Conservation (phyloP, 2,797 vertebrate species). For the Lepus oiostolus region DNA sequence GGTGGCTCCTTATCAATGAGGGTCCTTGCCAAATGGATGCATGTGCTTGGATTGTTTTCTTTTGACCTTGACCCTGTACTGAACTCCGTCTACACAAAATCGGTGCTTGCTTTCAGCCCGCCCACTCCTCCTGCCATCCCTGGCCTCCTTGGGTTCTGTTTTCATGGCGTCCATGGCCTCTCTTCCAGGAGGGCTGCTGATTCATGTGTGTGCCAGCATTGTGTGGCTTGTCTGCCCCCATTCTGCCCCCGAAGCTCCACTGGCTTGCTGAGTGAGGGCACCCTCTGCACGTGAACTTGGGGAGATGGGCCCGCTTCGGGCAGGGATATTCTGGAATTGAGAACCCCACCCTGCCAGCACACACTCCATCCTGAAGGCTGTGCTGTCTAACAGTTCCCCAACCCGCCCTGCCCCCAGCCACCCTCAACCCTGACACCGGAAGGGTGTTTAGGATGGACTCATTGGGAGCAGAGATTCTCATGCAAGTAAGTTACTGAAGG, state of each 20-base stretch:
- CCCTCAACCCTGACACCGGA: accelerated
- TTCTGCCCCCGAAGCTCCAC: background rate
- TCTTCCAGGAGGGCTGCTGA: background rate
- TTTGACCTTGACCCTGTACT: background rate
- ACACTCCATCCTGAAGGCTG: background rate
- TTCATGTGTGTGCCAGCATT: too few species aligned
- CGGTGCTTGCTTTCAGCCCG: too few species aligned
- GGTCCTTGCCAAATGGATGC: slow-evolving; percentile 81
- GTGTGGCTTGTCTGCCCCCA: accelerated
- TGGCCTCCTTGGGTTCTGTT: background rate
- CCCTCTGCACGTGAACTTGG: accelerated
- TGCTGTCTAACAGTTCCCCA: background rate
- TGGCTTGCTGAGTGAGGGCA: background rate
- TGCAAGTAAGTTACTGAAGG: background rate
- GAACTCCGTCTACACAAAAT: background rate
- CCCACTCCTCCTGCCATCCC: background rate
- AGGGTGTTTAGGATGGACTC: background rate
- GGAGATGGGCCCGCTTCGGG: background rate
- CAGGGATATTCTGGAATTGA: background rate
- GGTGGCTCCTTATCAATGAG: slow-evolving; percentile 85
- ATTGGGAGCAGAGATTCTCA: background rate
- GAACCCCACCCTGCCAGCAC: background rate
- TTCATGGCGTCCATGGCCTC: background rate
- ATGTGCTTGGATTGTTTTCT: background rate
- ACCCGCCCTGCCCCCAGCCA: background rate